Evolutionary conservation across 2,797 vertebrate species (phyloP), one percentile per base, ranked within the genome.

Genomic region (Synanceia verrucosa): DNA sequence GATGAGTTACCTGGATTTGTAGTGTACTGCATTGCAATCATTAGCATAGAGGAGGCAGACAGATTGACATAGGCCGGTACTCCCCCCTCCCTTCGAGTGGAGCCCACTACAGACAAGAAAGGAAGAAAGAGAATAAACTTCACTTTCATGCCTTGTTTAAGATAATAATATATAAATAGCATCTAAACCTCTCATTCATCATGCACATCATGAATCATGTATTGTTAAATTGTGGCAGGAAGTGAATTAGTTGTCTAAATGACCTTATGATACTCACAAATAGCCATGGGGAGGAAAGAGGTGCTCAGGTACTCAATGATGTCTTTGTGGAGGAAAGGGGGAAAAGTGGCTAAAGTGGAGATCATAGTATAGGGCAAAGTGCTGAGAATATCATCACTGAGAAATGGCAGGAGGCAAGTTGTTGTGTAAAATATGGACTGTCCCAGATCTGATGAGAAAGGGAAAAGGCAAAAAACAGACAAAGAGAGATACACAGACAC

Each of bases 371-470:
- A 99, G 80, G 98, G 98, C 91, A 99, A 96, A 93, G 98, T 99
- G 94, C 98, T 98, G 94, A 99, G 96, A 94, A 99, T 96, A 94
- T 99, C 98, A 82, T 99, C 98, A 91, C 84, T 98, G 94, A 99
- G 97, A 96, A 99, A 99, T 78, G 98, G 97, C 87, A 99, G 95
- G 90, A 99, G 96, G 94, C 97, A 99, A 71, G 98, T 96, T 69
- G 97, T 99, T 76, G 98, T 99, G 90, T 99, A 99, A 99, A 99
- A 99, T 95, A 99, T 98, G 77, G 98, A 99, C 93, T 99, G 98
- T 92, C 98, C 98, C 86, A 99, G 95, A 96, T 99, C 98, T 99
- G 94, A 81, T 84, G 89, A 93, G 93, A 89, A 95, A 93, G 88
- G 91, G 75, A 71, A 88, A 92, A 84, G 72, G 92, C 88, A 81